Base-by-base conservation (phyloP, 2,797 vertebrate species). In the Cottoperca gobio region DNA sequence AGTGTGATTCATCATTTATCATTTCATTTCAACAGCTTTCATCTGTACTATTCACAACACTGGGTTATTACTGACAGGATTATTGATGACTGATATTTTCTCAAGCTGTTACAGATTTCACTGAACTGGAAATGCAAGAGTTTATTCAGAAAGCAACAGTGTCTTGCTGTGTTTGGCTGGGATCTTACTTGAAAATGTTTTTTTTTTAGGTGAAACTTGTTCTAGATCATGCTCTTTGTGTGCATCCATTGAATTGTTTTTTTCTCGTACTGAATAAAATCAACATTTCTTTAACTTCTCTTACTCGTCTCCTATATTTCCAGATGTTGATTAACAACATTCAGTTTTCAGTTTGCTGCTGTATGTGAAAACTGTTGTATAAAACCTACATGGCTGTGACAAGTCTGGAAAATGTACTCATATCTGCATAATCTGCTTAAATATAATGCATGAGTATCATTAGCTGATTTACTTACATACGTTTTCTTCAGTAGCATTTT, bases 121-220 rank as follows among this genome's bases (percentile, higher is more conserved):
- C 12, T 7, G 19, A 39, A 39, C 40, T 58, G n/a, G 50, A 55
- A 31, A 28, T 21, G 23, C 23, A 76, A 23, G 24, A 53, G 48
- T 52, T 57, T 16, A 46, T 48, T 59, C 45, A 69, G 57, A 77
- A 48, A 81, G 75, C 60, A 37, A 73, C 77, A 55, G 78, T 79
- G 24, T 79, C 53, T 79, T n/a, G n/a, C n/a, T n/a, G n/a, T n/a
- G n/a, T 74, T 79, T 59, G 75, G 42, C 66, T 87, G 83, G 17
- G 62, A 50, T 82, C 68, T 91, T 92, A 93, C 91, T 93, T 93
- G 91, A 93, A 91, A 88, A 60, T 60, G 52, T 24, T 69, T 68
- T 72, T 58, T 73, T 76, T 82, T 58, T 49, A 57, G 61, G 72
- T 54, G 63, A 54, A 76, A 78, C 80, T 79, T 84, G 78, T 76